Conservation (phyloP, 2,888 invertebrate species). For the Lucinisca nassula region DNA sequence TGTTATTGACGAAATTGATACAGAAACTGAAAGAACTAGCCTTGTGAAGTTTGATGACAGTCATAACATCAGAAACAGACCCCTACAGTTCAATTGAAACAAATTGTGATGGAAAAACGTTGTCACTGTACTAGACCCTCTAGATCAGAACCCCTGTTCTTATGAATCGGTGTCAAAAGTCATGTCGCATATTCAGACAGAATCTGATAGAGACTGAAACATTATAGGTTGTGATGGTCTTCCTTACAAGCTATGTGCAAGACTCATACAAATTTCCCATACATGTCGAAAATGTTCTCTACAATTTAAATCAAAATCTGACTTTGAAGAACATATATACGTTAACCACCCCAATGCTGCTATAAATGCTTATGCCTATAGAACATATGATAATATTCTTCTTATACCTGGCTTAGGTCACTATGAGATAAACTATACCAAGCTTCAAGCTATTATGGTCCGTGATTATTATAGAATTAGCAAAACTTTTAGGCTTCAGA, state of each 20-base stretch:
- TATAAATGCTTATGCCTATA: not conserved
- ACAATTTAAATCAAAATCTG: not conserved
- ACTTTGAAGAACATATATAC: not conserved
- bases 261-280: not conserved
- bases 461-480: not conserved
- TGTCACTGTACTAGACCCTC: not conserved
- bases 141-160: not conserved
- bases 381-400: not conserved
- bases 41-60: not conserved
- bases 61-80: not conserved
- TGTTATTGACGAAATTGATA: not conserved
- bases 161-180: not conserved
- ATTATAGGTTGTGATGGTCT: constrained; percentile 1
- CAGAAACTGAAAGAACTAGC: not conserved
- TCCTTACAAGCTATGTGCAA: not conserved
- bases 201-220: constrained; percentile 1
- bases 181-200: not conserved
- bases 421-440: constrained; percentile 17
- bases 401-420: constrained; percentile 14
- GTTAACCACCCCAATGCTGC: not conserved
- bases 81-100: not conserved
- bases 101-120: not conserved
- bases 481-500: constrained; percentile 4
- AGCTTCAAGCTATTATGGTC: constrained; percentile 8
- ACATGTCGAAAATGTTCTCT: not conserved